Evolutionary conservation across 1,140 invertebrate genomes (phyloP).

Genomic region (Trachelipus rathkii): DNA sequence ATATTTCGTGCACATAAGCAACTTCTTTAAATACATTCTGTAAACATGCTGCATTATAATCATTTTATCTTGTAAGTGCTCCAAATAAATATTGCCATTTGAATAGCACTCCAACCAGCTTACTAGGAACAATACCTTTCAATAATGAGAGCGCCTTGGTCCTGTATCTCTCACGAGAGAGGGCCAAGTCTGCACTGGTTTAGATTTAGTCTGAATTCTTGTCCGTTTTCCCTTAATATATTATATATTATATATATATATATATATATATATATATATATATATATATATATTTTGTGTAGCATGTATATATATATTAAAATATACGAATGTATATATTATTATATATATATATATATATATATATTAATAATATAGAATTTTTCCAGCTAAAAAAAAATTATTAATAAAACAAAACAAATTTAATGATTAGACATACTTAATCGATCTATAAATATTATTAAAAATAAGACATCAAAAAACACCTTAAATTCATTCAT

Average conservation of each 20-base stretch:
- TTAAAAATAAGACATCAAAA: not conserved
- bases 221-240: slow-evolving; percentile 62
- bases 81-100: slow-evolving; percentile 89
- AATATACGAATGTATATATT: not conserved
- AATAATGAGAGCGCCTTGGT: slow-evolving; percentile 75
- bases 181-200: slow-evolving; percentile 75
- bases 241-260: not conserved
- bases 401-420: too few relatives aligned
- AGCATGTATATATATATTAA: not conserved
- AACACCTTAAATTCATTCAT: slow-evolving; percentile 60
- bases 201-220: slow-evolving; percentile 77
- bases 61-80: slow-evolving; percentile 77
- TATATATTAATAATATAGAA: too few relatives aligned
- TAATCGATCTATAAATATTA: too few relatives aligned
- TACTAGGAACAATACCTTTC: slow-evolving; percentile 67
- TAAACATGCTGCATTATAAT: slow-evolving; percentile 60
- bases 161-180: slow-evolving; percentile 70
- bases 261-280: too few relatives aligned
- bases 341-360: not conserved
- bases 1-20: too few relatives aligned
- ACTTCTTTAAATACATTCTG: slow-evolving; percentile 50
- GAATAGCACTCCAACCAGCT: too few relatives aligned
- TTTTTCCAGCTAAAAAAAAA: too few relatives aligned
- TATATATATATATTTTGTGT: too few relatives aligned
- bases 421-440: too few relatives aligned